Conservation (phyloP, 2,888 invertebrate genomes). For the Dryomyza anilis region DNA sequence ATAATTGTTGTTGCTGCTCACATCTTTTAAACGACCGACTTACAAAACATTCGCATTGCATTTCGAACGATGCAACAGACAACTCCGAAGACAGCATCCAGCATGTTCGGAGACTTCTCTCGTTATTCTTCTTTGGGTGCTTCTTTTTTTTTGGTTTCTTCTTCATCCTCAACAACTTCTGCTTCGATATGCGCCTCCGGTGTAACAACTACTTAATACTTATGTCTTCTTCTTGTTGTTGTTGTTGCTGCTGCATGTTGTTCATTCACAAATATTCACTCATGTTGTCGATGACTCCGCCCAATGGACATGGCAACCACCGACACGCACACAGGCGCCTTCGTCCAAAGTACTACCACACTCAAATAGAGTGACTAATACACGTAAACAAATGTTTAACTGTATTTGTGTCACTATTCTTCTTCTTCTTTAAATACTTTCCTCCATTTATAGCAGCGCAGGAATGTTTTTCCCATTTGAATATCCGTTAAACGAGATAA, state of each 20-base stretch:
- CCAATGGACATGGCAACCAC: constrained; percentile 40
- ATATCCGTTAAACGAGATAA: constrained; percentile 14
- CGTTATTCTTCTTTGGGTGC: background rate
- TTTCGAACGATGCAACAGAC: background rate
- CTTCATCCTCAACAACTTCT: background rate
- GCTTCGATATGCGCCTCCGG: background rate
- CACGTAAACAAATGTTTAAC: constrained; percentile 11
- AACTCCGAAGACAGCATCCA: background rate
- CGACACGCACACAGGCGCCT: constrained; percentile 32
- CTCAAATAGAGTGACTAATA: constrained; percentile 33
- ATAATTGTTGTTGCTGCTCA: background rate
- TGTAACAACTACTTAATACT: too few relatives aligned
- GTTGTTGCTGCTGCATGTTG: constrained; percentile 22
- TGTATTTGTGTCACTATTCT: constrained; percentile 19
- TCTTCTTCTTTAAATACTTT: constrained; percentile 13
- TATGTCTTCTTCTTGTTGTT: background rate
- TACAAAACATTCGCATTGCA: background rate
- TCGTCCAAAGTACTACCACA: constrained; percentile 23
- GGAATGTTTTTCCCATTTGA: background rate
- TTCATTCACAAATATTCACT: constrained; percentile 58
- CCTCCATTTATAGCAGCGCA: background rate
- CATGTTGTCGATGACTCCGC: constrained; percentile 54
- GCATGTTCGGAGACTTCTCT: background rate
- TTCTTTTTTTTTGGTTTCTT: background rate
- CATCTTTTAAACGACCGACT: background rate